Base-by-base conservation (phyloP, 2,113 vertebrate species). In the Orycteropus afer region DNA sequence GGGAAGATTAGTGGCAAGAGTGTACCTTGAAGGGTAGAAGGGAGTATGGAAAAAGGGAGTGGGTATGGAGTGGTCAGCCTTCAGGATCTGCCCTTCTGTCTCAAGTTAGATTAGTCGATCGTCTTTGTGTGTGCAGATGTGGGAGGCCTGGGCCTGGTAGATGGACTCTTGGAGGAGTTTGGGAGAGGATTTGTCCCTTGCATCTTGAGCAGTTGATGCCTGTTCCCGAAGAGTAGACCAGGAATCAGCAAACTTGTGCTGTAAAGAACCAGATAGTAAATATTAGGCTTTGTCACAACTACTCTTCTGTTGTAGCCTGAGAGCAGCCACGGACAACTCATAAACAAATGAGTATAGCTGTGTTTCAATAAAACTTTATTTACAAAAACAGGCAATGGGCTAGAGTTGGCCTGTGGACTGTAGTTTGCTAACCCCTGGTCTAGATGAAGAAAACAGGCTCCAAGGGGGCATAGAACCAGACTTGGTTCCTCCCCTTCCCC, bases 121-220 rank as follows among this genome's bases (percentile, higher is more conserved):
- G n/a, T 4, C 51, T 12, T 4, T 1, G 63, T 37, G 25, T 20
- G 1, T 0, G 3, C n/a, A 71, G 79, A 5, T 9, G 10, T 12
- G 14, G 25, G 51, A 11, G 71, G 37, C 51, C 73, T 65, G 79
- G 27, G 61, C 69, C 91, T 42, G 5, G n/a, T 10, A 1, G n/a
- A 29, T 2, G 12, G 57, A 34, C 32, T n/a, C 53, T 32, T 45
- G 45, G n/a, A 51, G n/a, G 59, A 51, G 23, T 59, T 27, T 61
- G 1, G 23, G 82, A 59, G 67, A 42, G 53, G 18, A 49, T 18
- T 12, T 65, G 81, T 25, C n/a, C 53, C 32, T 4, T 53, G 25
- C 10, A 32, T 63, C 47, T 86, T 42, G 45, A 20, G 49, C 0
- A 40, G 34, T 42, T 2, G 73, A 57, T 47, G 7, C 40, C 18